Evolutionary conservation across 1,140 invertebrate species (phyloP).

Genomic region (Drosophila pandora): DNA sequence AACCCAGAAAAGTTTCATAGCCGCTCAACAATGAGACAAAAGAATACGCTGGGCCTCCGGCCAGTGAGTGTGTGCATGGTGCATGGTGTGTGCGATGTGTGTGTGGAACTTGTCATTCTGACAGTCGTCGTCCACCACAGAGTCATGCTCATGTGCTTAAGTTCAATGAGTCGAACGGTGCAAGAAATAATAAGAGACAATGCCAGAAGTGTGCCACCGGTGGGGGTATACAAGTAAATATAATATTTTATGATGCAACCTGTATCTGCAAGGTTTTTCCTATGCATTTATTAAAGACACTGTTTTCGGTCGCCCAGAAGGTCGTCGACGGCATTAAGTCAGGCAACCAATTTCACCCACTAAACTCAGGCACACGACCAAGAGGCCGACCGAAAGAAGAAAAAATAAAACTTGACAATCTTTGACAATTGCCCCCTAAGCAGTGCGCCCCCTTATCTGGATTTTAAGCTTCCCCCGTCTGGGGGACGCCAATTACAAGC

Average conservation of each 20-base stretch:
- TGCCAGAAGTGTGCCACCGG: constrained; percentile 47
- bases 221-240: constrained; percentile 6
- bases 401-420: constrained; percentile 44
- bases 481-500: constrained; percentile 54
- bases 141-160: constrained; percentile 57
- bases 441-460: constrained; percentile 2
- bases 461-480: constrained; percentile 11
- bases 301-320: constrained; percentile 10
- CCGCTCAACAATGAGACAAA: constrained; percentile 57
- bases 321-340: constrained; percentile 52
- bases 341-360: constrained; percentile 61
- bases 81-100: not conserved
- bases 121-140: constrained; percentile 32
- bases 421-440: constrained; percentile 50
- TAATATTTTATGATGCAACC: constrained; percentile 48
- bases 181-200: constrained; percentile 43
- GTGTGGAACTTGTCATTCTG: constrained; percentile 24
- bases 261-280: constrained; percentile 46
- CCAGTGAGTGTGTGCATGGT: constrained; percentile 7
- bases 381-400: constrained; percentile 7
- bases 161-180: constrained; percentile 62
- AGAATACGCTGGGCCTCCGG: constrained; percentile 45
- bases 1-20: constrained; percentile 58
- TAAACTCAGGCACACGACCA: constrained; percentile 57
- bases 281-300: constrained; percentile 52